Percentiles rank a stretch among this genome's conserved stretches.
These are phyloP conservation scores for Torymus tubicola DNA, from an alignment of 2,888 invertebrate species.

Conservation along the genomic window DNA sequence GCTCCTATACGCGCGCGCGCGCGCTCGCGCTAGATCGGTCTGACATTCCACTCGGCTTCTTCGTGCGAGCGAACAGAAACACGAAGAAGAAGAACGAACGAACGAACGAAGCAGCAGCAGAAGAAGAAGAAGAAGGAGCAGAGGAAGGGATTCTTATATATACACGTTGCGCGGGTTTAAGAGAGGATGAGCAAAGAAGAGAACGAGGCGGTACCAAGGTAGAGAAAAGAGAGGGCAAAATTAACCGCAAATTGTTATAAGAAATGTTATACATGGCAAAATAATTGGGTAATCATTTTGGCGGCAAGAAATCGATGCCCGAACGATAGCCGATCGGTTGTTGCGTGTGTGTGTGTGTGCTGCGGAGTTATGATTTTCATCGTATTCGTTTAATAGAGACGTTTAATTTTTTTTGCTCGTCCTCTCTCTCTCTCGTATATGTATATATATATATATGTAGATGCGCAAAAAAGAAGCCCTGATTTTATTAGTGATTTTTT, in stretches of 20 bases:
- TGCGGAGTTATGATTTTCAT: constrained; percentile 43
- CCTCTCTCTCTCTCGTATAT: neutral
- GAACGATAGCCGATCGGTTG: constrained; percentile 38
- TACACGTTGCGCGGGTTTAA: constrained; percentile 9
- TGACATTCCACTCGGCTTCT: constrained; percentile 70
- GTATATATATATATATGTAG: neutral
- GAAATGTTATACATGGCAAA: constrained; percentile 57
- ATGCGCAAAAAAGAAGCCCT: constrained; percentile 1
- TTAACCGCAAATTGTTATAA: constrained; percentile 58
- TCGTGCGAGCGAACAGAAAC: constrained; percentile 60
- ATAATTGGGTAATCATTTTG: constrained; percentile 57
- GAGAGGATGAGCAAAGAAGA: constrained; percentile 42
- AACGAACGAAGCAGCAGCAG: constrained; percentile 21
- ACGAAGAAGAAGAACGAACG: constrained; percentile 13
- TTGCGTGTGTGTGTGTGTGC: constrained; percentile 13
- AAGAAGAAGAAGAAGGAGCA: constrained; percentile 27
- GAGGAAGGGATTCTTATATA: constrained; percentile 47
- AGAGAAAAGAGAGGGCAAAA: constrained; percentile 43
- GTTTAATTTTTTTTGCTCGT: constrained; percentile 42
- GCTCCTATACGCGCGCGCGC: constrained; percentile 41
- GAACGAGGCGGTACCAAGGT: constrained; percentile 9
- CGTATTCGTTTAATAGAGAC: constrained; percentile 48
- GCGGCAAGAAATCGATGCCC: constrained; percentile 39
- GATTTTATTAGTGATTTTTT: constrained; percentile 33
- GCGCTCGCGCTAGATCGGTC: constrained; percentile 50